phyloP scores from a whole-genome alignment of 64 coral and sea anemone genomes.

The Stichodactyla helianthus region DNA sequence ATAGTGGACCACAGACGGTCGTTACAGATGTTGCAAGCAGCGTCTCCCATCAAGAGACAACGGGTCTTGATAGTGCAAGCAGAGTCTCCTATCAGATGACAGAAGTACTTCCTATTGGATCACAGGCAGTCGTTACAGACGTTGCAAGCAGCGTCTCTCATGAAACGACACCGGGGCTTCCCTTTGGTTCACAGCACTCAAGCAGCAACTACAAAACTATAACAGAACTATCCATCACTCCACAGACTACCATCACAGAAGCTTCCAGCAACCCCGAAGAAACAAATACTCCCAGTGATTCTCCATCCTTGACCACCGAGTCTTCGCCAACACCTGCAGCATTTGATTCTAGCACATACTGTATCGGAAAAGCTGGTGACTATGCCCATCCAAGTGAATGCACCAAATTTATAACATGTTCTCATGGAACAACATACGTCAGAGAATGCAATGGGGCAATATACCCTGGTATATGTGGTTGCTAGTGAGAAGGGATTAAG shows the following conservation, averaged over 20 bases:
- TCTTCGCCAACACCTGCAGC: neutral
- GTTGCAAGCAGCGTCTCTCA: neutral
- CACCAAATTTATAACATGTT: slow-evolving; percentile 8
- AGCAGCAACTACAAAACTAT: too few relatives aligned
- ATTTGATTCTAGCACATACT: neutral
- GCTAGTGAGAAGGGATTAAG: too few relatives aligned
- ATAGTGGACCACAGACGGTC: neutral
- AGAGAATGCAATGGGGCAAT: neutral
- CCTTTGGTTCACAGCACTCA: too few relatives aligned
- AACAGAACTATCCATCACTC: too few relatives aligned
- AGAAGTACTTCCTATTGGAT: neutral
- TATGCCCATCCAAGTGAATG: slow-evolving; percentile 2
- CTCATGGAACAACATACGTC: neutral
- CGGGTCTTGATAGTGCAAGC: too few relatives aligned
- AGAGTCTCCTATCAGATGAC: neutral
- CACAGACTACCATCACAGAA: neutral
- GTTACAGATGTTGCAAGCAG: neutral
- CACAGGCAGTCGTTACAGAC: neutral
- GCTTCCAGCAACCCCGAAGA: neutral
- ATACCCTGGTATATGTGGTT: too few relatives aligned
- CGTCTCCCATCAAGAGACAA: too few relatives aligned
- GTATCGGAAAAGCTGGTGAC: neutral
- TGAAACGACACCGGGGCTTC: too few relatives aligned
- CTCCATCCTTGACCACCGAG: neutral
- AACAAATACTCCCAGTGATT: neutral